A percentile compares a stretch with the other conserved stretches of the same genome.
These are phyloP conservation scores for Chelon labrosus DNA, from an alignment of 2,797 vertebrate species.

Conservation along the genomic window DNA sequence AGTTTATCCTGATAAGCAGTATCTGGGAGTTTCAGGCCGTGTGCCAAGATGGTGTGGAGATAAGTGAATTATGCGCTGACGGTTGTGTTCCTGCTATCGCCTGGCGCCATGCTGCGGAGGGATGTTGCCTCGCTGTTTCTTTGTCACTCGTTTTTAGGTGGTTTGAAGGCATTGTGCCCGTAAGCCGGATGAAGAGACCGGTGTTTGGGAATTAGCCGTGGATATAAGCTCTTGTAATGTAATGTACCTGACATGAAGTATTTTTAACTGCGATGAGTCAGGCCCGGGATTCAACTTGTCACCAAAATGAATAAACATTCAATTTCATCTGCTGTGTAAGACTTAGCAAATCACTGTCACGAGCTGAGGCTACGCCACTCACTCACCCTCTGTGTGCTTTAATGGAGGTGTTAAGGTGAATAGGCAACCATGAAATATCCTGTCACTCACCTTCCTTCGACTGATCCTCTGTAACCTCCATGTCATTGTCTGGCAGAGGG, in stretches of 20 bases:
- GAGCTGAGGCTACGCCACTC: conserved; percentile 57
- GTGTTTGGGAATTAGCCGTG: conserved; percentile 72
- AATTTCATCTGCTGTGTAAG: conserved; percentile 64
- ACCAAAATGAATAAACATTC: conserved; percentile 76
- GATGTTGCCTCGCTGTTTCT: conserved; percentile 67
- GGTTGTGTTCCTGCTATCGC: conserved; percentile 68
- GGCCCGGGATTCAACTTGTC: conserved; percentile 67
- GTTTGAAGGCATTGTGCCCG: conserved; percentile 69
- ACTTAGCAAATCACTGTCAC: conserved; percentile 68
- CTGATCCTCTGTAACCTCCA: conserved; percentile 77
- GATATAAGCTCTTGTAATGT: conserved; percentile 76
- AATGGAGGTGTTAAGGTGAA: conserved; percentile 76
- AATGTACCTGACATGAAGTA: conserved; percentile 78
- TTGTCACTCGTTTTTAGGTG: conserved; percentile 66
- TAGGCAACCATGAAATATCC: conserved; percentile 76
- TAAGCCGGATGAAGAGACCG: conserved; percentile 74
- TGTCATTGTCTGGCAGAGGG: conserved; percentile 78
- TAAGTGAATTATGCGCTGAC: conserved; percentile 77
- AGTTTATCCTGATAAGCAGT: conserved; percentile 79
- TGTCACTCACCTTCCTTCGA: conserved; percentile 84
- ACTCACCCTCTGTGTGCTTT: conserved; percentile 67
- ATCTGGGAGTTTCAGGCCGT: conserved; percentile 74
- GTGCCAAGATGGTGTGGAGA: conserved; percentile 75
- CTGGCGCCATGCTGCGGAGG: conserved; percentile 44
- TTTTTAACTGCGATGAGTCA: conserved; percentile 71